Evolutionary conservation across 2,113 vertebrate genomes (phyloP).

Genomic region (Zapus hudsonius): DNA sequence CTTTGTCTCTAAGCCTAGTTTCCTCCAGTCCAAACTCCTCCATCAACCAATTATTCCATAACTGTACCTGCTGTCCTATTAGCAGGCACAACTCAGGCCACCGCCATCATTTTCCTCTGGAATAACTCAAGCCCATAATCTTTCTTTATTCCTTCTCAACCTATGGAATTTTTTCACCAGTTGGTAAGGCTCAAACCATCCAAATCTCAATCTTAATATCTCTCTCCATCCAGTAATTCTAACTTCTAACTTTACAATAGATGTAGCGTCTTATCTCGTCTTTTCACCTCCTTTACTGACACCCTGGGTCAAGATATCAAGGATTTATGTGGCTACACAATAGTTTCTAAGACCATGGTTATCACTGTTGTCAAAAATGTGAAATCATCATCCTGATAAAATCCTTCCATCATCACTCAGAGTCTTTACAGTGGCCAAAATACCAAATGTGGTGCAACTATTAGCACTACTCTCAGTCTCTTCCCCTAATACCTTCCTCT

Average conservation of each 20-base stretch:
- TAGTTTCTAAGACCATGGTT: too few species aligned
- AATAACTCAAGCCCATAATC: neutral
- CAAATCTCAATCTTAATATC: neutral
- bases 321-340: fast-evolving
- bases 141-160: neutral
- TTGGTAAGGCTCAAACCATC: neutral
- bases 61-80: neutral
- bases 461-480: fast-evolving
- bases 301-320: too few species aligned
- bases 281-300: neutral
- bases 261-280: neutral
- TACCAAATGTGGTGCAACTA: neutral
- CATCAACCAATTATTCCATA: neutral
- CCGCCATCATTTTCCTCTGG: too few species aligned
- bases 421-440: neutral
- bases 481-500: neutral
- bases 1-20: neutral
- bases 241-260: neutral
- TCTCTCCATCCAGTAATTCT: neutral
- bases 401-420: neutral
- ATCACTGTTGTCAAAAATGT: neutral
- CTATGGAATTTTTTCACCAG: neutral
- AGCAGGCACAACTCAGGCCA: neutral
- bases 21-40: neutral
- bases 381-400: too few species aligned